These are phyloP conservation scores for Leptodactylus fuscus DNA, from an alignment of 2,113 vertebrate genomes.

Conservation along the genomic window DNA sequence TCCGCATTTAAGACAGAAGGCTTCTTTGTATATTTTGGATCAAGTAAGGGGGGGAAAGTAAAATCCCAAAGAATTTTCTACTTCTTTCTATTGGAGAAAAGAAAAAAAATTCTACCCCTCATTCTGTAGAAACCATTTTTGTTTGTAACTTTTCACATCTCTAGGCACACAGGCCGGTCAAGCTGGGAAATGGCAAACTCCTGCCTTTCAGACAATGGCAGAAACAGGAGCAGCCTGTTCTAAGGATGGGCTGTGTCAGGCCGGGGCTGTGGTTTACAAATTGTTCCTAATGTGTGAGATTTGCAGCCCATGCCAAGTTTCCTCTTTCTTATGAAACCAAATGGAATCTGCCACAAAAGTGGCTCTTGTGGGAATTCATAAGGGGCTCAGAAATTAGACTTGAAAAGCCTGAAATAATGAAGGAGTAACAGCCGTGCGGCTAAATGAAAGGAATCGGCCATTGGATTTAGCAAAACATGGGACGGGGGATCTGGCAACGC, in stretches of 20 bases:
- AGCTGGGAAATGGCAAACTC: slow-evolving; percentile 76
- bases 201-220: slow-evolving; percentile 72
- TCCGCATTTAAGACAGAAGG: slow-evolving; percentile 80
- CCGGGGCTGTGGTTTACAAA: slow-evolving; percentile 73
- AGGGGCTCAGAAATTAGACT: slow-evolving; percentile 68
- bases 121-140: slow-evolving; percentile 79
- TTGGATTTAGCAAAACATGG: slow-evolving; percentile 18
- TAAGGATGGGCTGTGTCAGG: slow-evolving; percentile 69
- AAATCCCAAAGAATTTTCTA: slow-evolving; percentile 87
- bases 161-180: slow-evolving; percentile 77
- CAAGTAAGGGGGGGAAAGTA: slow-evolving; percentile 72
- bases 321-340: slow-evolving; percentile 71
- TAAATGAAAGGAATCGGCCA: slow-evolving; percentile 62
- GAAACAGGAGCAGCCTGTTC: slow-evolving; percentile 77
- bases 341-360: slow-evolving; percentile 76
- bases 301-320: slow-evolving; percentile 73
- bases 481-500: not conserved
- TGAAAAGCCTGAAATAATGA: slow-evolving; percentile 64
- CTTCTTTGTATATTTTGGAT: slow-evolving; percentile 83
- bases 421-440: slow-evolving; percentile 62
- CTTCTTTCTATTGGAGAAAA: slow-evolving; percentile 81
- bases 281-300: slow-evolving; percentile 76
- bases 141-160: slow-evolving; percentile 85
- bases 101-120: slow-evolving; percentile 64
- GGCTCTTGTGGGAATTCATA: slow-evolving; percentile 69